phyloP scores from a whole-genome alignment of 1,140 invertebrate genomes.

The Bombus huntii region DNA sequence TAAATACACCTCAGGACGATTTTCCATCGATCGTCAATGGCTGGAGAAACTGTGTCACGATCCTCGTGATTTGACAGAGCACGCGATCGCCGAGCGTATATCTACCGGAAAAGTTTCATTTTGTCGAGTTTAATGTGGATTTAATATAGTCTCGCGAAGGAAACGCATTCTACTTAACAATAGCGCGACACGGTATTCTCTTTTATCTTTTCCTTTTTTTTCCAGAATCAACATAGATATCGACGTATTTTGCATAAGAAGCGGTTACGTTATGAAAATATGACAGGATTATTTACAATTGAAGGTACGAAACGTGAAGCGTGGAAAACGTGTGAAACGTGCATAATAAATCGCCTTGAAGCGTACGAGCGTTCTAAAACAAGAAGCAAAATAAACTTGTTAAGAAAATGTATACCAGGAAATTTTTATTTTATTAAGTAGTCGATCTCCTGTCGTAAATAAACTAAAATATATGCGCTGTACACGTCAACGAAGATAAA shows the following conservation, averaged over 20 bases:
- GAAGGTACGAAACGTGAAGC: neutral
- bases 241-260: neutral
- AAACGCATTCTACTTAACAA: neutral
- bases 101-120: slow-evolving; percentile 67
- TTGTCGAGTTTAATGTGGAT: slow-evolving; percentile 42
- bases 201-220: neutral
- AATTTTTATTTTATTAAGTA: neutral
- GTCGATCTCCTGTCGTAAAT: neutral
- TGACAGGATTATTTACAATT: neutral
- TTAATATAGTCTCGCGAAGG: neutral
- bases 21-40: slow-evolving; percentile 48
- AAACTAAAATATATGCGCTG: neutral
- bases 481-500: neutral
- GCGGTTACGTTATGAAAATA: neutral
- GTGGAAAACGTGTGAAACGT: too few relatives aligned
- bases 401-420: neutral
- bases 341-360: neutral
- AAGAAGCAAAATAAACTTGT: too few relatives aligned
- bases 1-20: slow-evolving; percentile 26
- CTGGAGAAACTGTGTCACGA: slow-evolving; percentile 40
- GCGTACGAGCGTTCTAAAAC: neutral
- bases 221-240: neutral
- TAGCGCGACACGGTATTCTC: too few relatives aligned
- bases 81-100: slow-evolving; percentile 36
- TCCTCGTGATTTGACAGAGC: slow-evolving; percentile 38